Evolutionary conservation across 2,797 vertebrate genomes (phyloP).

Genomic region (Falco rusticolus): DNA sequence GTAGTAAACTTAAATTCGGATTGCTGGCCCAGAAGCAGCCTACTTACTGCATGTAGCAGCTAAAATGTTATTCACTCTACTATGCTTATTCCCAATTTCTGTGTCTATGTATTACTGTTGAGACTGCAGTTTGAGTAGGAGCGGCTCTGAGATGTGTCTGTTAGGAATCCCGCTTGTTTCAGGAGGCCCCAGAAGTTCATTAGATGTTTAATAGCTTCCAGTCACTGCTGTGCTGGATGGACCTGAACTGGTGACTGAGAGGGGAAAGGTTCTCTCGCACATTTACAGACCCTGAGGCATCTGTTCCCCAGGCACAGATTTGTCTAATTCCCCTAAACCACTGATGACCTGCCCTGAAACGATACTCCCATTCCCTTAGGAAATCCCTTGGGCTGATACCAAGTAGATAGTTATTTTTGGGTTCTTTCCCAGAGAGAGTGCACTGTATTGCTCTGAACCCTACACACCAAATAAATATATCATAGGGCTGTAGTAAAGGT

Average conservation of each 20-base stretch:
- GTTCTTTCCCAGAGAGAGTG: conserved; percentile 55
- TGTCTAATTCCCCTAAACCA: conserved; percentile 47
- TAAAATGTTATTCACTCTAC: neutral
- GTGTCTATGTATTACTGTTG: neutral
- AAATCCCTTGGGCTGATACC: conserved; percentile 56
- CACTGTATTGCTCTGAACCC: conserved; percentile 46
- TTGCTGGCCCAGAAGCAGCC: neutral
- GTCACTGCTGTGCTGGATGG: neutral
- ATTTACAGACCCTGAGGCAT: conserved; percentile 53
- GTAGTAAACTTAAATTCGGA: neutral
- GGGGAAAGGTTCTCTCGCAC: conserved; percentile 54
- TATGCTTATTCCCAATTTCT: neutral
- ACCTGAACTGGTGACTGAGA: conserved; percentile 43
- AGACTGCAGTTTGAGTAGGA: neutral
- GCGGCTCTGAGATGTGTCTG: neutral
- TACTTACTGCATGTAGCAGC: neutral
- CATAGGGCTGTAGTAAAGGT: conserved; percentile 2
- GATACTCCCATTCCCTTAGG: conserved; percentile 55
- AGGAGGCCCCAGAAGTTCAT: conserved; percentile 37
- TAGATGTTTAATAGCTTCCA: conserved; percentile 54
- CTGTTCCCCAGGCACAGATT: conserved; percentile 63
- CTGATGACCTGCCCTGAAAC: conserved; percentile 53
- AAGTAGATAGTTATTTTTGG: conserved; percentile 67
- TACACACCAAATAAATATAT: conserved; percentile 44
- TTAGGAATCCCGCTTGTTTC: neutral